phyloP scores from a whole-genome alignment of 2,113 vertebrate species.

The Rhabdornis inornatus region DNA sequence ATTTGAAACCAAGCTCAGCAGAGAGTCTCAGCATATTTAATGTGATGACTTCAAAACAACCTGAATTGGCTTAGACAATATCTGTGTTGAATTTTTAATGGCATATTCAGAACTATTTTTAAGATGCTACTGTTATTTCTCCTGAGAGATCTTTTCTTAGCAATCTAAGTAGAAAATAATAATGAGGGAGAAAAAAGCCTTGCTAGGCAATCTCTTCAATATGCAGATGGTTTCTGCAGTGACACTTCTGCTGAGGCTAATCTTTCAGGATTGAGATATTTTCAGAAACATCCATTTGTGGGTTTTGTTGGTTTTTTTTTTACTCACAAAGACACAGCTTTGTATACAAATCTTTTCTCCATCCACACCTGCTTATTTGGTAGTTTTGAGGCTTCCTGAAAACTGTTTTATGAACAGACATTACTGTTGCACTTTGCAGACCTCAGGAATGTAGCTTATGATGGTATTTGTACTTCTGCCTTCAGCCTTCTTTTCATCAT shows the following conservation, averaged over 20 bases:
- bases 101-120: slow-evolving; percentile 47
- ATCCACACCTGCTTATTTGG: neutral
- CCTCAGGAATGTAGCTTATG: neutral
- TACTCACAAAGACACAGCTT: slow-evolving; percentile 41
- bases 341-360: slow-evolving; percentile 40
- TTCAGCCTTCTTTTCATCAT: neutral
- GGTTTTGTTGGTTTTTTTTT: neutral
- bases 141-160: slow-evolving; percentile 50
- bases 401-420: slow-evolving; percentile 47
- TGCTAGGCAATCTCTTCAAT: slow-evolving; percentile 61
- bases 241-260: slow-evolving; percentile 69
- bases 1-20: neutral
- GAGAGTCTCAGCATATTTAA: neutral
- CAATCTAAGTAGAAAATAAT: slow-evolving; percentile 47
- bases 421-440: slow-evolving; percentile 1
- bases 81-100: slow-evolving; percentile 53
- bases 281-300: slow-evolving; percentile 70
- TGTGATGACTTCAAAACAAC: neutral
- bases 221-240: slow-evolving; percentile 57
- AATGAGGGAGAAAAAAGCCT: neutral
- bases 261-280: slow-evolving; percentile 75
- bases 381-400: slow-evolving; percentile 37
- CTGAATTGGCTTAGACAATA: neutral
- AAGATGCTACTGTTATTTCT: slow-evolving; percentile 29
- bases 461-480: neutral